Evolutionary conservation across 2,888 invertebrate species (phyloP).

Genomic region (Chorisops tibialis): DNA sequence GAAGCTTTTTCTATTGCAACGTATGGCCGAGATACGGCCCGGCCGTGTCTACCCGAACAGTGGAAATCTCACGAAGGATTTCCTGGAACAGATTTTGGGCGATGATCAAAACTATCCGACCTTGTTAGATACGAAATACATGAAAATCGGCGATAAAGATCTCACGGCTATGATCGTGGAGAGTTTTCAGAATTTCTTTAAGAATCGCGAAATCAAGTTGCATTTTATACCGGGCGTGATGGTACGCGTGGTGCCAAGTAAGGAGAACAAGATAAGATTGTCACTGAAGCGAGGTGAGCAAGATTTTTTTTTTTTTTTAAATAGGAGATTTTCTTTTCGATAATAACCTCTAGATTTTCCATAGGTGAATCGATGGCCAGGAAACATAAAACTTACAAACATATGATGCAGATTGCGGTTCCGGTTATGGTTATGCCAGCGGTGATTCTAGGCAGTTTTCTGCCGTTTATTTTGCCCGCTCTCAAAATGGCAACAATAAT

Average conservation of each 20-base stretch:
- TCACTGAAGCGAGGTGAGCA: constrained; percentile 55
- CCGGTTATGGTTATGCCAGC: constrained; percentile 62
- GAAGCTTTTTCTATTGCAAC: constrained; percentile 57
- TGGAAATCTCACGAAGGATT: constrained; percentile 41
- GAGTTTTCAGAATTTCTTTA: constrained; percentile 55
- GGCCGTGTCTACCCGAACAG: constrained; percentile 36
- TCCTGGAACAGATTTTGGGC: constrained; percentile 47
- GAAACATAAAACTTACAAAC: constrained; percentile 36
- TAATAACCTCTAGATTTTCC: no score
- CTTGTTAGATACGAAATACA: constrained; percentile 53
- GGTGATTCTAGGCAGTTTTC: constrained; percentile 62
- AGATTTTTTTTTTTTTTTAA: not conserved
- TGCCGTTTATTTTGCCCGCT: constrained; percentile 67
- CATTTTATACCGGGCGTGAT: constrained; percentile 55
- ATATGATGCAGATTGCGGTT: constrained; percentile 51
- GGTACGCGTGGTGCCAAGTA: constrained; percentile 55
- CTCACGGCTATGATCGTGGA: constrained; percentile 55
- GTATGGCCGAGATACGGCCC: no score
- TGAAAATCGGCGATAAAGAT: constrained; percentile 53
- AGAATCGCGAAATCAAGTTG: constrained; percentile 54
- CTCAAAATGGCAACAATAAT: constrained; percentile 64
- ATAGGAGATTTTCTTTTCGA: not conserved
- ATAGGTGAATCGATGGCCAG: constrained; percentile 1
- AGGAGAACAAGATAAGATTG: constrained; percentile 54
- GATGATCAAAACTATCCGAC: constrained; percentile 38